These are phyloP conservation scores for Andrena cerasifolii DNA, from an alignment of 1,140 invertebrate genomes.

Conservation along the genomic window DNA sequence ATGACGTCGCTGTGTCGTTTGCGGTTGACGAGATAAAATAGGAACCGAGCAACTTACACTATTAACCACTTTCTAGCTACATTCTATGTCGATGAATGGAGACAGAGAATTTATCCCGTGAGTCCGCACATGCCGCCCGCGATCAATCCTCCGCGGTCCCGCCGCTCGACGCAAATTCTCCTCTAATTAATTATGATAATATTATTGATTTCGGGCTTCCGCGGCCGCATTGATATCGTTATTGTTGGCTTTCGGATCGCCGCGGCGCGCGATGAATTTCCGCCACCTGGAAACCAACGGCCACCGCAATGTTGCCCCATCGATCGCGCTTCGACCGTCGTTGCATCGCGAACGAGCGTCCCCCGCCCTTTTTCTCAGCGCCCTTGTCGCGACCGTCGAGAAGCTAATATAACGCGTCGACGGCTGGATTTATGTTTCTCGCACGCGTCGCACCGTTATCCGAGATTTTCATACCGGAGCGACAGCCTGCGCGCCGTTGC, in stretches of 20 bases:
- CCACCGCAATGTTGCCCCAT: conserved; percentile 38
- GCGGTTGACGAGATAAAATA: background rate
- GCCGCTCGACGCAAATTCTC: conserved; percentile 10
- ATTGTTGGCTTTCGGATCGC: background rate
- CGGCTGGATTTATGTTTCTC: conserved; percentile 9
- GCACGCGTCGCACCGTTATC: background rate
- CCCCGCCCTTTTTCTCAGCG: too few species aligned
- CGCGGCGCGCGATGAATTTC: conserved; percentile 14
- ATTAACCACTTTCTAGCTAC: too few species aligned
- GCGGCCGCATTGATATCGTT: conserved; percentile 36
- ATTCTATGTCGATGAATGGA: too few species aligned
- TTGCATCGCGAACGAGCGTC: background rate
- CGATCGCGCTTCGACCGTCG: background rate
- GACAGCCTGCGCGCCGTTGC: too few species aligned
- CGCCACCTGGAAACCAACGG: conserved; percentile 22
- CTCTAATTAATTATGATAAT: conserved; percentile 50
- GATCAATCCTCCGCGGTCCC: conserved; percentile 14
- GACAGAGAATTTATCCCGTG: background rate
- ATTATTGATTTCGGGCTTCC: conserved; percentile 35
- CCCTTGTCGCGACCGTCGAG: background rate
- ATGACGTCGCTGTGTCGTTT: too few species aligned
- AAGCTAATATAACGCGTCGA: background rate
- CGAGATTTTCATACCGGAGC: background rate
- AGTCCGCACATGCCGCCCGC: background rate
- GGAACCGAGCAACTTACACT: too few species aligned